Base-by-base conservation (phyloP, 1,140 invertebrate species). In the Anthonomus grandis region DNA sequence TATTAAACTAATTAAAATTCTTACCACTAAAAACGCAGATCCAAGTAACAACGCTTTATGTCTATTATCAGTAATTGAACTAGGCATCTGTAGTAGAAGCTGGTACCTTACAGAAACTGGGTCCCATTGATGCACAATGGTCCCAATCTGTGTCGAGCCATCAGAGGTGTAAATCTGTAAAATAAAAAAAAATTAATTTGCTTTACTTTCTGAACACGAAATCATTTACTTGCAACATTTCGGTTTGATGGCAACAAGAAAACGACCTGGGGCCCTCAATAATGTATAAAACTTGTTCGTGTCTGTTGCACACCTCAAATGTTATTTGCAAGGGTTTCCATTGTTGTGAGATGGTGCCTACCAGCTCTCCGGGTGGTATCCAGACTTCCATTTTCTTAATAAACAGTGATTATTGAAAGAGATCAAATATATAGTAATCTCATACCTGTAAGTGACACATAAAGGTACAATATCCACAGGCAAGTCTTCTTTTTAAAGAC, bases 91-190 rank as follows among this genome's bases (percentile, higher is more conserved):
- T 15, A 83, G 46, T 13, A 69, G 76, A 4, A 81, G 76, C 18
- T 76, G 74, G 55, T 79, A 82, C 51, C 71, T 77, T 31, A 76
- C 75, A 24, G 78, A 68, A 3, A 79, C 70, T 18, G 76, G 72
- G 56, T 82, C 79, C 80, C 80, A 82, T 21, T 74, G 75, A 67
- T 82, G 78, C 21, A 72, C 67, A 55, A 83, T 81, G 52, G 69
- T 77, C 27, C 80, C 80, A 31, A 79, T 70, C 70, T 80, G 76
- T 10, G 75, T 76, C 6, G 78, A 69, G 10, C 75, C 74, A 64
- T 82, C 80, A 64, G 24, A 68, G 63, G 4, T 74, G 66, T 65
- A 70, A 45, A 78, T 75, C 74, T 79, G 21, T 38, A 39, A 41
- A 44, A 47, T 21, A 15, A 41, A 46, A 12, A 24, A 15, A 24